Percentiles rank a stretch among this genome's conserved stretches.
Conservation (phyloP, 2,113 vertebrate species). For the Chrysemys picta region DNA sequence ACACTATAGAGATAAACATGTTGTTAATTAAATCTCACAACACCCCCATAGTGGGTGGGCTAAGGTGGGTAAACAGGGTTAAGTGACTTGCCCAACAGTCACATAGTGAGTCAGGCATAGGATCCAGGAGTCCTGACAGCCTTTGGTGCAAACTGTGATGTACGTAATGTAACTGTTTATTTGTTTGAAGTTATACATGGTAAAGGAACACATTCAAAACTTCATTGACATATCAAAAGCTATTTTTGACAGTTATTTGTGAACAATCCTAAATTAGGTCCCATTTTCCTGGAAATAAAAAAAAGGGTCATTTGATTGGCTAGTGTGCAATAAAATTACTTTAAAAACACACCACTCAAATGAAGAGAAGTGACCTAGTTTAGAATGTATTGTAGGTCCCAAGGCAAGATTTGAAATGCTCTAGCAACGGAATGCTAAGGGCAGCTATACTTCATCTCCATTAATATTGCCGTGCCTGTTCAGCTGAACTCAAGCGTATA, state of each 20-base stretch:
- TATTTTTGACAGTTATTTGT: background rate
- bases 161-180: background rate
- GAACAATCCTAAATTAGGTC: background rate
- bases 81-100: background rate
- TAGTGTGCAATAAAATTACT: background rate
- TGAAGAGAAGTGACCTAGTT: slow-evolving; percentile 13
- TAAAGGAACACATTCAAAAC: background rate
- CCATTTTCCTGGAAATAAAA: background rate
- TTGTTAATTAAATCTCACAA: background rate
- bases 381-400: background rate
- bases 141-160: background rate
- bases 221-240: background rate
- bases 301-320: background rate
- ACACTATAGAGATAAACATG: background rate
- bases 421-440: background rate
- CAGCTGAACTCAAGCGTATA: background rate
- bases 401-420: background rate
- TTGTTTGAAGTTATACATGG: background rate
- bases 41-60: background rate
- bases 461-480: background rate
- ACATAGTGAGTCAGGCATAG: background rate
- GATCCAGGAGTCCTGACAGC: background rate
- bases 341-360: background rate
- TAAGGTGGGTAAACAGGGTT: background rate
- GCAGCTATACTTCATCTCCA: background rate